Percentiles rank a stretch among this genome's conserved stretches.
Conservation (phyloP, 2,113 vertebrate genomes). For the Condylura cristata region DNA sequence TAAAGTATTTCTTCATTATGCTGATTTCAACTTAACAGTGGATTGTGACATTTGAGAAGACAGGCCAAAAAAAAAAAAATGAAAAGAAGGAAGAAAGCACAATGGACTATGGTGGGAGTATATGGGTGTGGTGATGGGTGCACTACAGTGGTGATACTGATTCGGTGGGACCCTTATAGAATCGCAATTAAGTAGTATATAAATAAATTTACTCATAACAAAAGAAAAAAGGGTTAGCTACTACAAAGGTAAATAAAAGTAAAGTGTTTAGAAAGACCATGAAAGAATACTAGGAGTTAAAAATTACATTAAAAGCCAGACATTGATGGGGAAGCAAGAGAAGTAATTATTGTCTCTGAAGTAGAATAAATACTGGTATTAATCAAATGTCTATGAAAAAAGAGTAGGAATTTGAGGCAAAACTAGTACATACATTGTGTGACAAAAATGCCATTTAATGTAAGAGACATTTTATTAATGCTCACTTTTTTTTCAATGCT, state of each 20-base stretch:
- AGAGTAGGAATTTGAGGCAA: not conserved
- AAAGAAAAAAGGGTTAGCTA: not conserved
- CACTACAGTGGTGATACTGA: too few relatives aligned
- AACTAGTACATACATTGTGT: not conserved
- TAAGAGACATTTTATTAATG: constrained; percentile 2
- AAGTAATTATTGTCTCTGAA: constrained; percentile 21
- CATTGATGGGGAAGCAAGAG: not conserved
- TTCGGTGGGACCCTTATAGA: too few relatives aligned
- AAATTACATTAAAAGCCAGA: not conserved
- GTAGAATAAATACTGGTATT: not conserved
- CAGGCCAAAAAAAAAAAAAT: not conserved
- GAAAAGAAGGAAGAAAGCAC: too few relatives aligned
- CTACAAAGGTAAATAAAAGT: too few relatives aligned
- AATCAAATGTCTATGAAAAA: not conserved
- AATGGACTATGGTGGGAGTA: too few relatives aligned
- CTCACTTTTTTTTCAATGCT: not conserved
- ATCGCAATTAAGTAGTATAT: too few relatives aligned
- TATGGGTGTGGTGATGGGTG: too few relatives aligned
- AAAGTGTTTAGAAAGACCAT: not conserved
- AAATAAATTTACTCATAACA: too few relatives aligned
- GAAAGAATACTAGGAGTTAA: constrained; percentile 11
- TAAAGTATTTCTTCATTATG: constrained; percentile 33
- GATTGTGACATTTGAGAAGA: not conserved
- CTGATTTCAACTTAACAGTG: constrained; percentile 5
- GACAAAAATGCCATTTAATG: constrained; percentile 35